Base-by-base conservation (phyloP, 1,140 invertebrate genomes). In the Trialeurodes vaporariorum region DNA sequence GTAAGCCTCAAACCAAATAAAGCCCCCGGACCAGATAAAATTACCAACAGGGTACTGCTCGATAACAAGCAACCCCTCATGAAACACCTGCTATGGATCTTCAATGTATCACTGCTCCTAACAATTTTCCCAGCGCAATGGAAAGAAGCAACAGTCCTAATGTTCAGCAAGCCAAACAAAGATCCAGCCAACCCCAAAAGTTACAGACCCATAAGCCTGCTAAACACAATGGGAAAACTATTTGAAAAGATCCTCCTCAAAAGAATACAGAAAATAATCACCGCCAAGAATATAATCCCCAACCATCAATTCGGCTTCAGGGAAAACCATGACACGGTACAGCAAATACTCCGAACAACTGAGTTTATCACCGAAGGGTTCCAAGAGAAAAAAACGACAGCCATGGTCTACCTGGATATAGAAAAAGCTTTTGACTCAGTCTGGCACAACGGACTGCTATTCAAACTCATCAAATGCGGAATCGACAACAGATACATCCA, bases 361-460 rank as follows among this genome's bases (percentile, higher is more conserved):
- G 74, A 77, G 65, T 67, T 75, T 58, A 75, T 80, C 1, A 68
- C 66, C 1, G 34, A 70, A 12, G 72, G 72, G n/a, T 77, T 75
- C 25, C 77, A 77, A 65, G 71, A 71, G 69, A 73, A 75, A 2
- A 67, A 74, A 59, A 65, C 71, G 11, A 73, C 74, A 9, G 69
- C 68, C 0, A 69, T 74, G 49, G 27, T 78, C 0, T 68, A 78
- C 21, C 71, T 80, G 21, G 79, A 81, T 59, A 70, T 80, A 1
- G 71, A 74, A 65, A 79, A 79, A 71, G 76, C 78, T 0, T 79
- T 79, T 62, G 79, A 81, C 62, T 70, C 67, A 64, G 74, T 78
- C 0, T 79, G 77, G 76, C 69, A 75, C n/a, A 64, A 73, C 12
- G 79, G 75, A 0, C 70, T 79, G 0, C 59, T 77, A 2, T 72